phyloP scores from a whole-genome alignment of 2,888 invertebrate genomes.

The Sussaba pulchella region DNA sequence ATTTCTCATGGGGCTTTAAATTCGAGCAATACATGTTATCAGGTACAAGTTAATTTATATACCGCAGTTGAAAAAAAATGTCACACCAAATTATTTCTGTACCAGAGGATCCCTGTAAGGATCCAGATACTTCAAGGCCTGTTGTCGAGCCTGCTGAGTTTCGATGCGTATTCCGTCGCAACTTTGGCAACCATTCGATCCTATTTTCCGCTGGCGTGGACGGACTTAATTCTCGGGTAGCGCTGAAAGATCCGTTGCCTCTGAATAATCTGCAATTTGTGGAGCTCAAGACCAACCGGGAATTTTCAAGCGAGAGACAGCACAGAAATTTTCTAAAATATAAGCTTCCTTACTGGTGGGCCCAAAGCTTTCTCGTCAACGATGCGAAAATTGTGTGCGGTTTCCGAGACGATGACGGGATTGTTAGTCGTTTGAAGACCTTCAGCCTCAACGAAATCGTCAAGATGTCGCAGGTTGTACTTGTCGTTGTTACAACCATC shows the following conservation, averaged over 20 bases:
- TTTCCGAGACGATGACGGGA: constrained; percentile 88
- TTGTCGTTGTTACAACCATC: neutral
- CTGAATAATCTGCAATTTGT: constrained; percentile 85
- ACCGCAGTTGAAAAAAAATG: neutral
- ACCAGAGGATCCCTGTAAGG: constrained; percentile 84
- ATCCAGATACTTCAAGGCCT: constrained; percentile 86
- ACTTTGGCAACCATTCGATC: constrained; percentile 86
- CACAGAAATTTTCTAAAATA: constrained; percentile 85
- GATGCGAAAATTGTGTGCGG: constrained; percentile 89
- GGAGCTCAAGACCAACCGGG: constrained; percentile 90
- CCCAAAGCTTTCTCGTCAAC: constrained; percentile 90
- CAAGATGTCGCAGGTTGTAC: constrained; percentile 83
- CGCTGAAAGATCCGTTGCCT: constrained; percentile 67
- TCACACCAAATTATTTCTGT: constrained; percentile 52
- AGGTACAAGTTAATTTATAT: constrained; percentile 82
- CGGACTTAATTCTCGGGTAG: constrained; percentile 84
- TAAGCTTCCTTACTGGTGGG: constrained; percentile 90
- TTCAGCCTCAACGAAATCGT: constrained; percentile 86
- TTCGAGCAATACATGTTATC: constrained; percentile 91
- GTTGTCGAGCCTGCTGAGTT: constrained; percentile 89
- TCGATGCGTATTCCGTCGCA: constrained; percentile 87
- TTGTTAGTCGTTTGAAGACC: constrained; percentile 86
- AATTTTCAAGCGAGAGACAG: constrained; percentile 84
- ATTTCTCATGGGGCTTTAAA: constrained; percentile 89
- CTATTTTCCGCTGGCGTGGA: constrained; percentile 93